Percentiles rank a stretch among this genome's conserved stretches.
Evolutionary conservation across 1,140 invertebrate species (phyloP).

Genomic region (Drosophila nigrodunni): DNA sequence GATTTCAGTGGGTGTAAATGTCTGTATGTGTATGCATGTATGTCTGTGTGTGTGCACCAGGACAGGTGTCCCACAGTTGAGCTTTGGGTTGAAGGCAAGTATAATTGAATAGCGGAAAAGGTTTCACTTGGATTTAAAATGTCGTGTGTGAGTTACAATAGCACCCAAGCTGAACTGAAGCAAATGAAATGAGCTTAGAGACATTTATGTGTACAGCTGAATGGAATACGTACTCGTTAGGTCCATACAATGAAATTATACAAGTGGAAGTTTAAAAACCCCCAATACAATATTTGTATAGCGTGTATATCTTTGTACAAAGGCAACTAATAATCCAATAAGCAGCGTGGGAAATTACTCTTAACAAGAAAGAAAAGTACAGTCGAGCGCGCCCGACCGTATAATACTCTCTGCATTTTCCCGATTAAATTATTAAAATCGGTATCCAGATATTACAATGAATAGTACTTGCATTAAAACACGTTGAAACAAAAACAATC

Average conservation of each 20-base stretch:
- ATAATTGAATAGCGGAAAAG: constrained; percentile 58
- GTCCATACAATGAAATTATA: constrained; percentile 20
- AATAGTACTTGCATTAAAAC: no score
- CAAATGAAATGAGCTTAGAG: constrained; percentile 41
- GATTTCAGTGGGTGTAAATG: constrained; percentile 10
- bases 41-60: constrained; percentile 7
- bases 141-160: constrained; percentile 15
- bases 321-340: constrained; percentile 11
- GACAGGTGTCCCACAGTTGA: constrained; percentile 45
- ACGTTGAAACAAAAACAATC: no score
- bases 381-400: no score
- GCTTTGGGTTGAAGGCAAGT: constrained; percentile 31
- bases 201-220: constrained; percentile 14
- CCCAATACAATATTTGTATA: constrained; percentile 3
- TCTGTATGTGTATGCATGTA: no score
- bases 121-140: constrained; percentile 49
- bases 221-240: constrained; percentile 22
- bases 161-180: constrained; percentile 1
- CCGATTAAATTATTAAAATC: no score
- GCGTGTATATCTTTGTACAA: background rate
- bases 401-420: no score
- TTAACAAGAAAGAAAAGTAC: no score
- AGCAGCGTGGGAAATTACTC: constrained; percentile 14
- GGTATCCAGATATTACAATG: no score
- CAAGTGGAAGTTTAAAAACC: constrained; percentile 16